Base-by-base conservation (phyloP, 2,113 vertebrate genomes). In the Myocastor coypus region DNA sequence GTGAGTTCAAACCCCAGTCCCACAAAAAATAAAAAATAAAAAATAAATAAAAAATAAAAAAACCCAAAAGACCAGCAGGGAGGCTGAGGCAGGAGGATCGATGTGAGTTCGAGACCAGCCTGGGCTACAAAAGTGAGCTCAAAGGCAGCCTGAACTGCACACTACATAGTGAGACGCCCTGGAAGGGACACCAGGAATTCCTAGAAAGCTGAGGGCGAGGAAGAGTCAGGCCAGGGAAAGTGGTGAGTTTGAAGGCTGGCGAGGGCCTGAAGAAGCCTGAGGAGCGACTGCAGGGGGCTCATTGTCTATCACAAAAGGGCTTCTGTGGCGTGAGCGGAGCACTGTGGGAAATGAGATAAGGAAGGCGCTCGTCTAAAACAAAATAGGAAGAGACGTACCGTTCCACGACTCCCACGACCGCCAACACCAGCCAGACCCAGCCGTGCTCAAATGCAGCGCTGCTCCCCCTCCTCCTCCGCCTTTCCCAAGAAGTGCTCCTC, bases 381-480 rank as follows among this genome's bases (percentile, higher is more conserved):
- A 16, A 82, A 30, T 6, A 20, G 40, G 40, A n/a, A 78, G n/a
- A 94, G 61, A 22, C 20, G 14, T 16, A 34, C 86, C 34, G 12
- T 69, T 55, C 30, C 20, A 2, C 5, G 10, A 28, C 83, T 22
- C 22, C 61, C 34, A 37, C 5, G n/a, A n/a, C n/a, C n/a, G n/a
- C n/a, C n/a, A n/a, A 0, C 40, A 13, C 57, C 42, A 57, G 1
- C 4, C 11, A 52, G 28, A 12, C 73, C 83, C 80, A 83, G 66
- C 63, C 37, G 1, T 1, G 6, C 83, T 4, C 1, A 6, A 30
- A 24, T 16, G 4, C 81, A 3, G 9, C 9, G 13, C 19, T 59
- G 19, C 32, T n/a, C n/a, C 69, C 83, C 17, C 20, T 16, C 50
- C 34, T 12, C 2, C 42, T 34, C 80, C 57, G 20, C n/a, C 34